Evolutionary conservation across 2,113 vertebrate genomes (phyloP).

Genomic region (Geococcyx californianus): DNA sequence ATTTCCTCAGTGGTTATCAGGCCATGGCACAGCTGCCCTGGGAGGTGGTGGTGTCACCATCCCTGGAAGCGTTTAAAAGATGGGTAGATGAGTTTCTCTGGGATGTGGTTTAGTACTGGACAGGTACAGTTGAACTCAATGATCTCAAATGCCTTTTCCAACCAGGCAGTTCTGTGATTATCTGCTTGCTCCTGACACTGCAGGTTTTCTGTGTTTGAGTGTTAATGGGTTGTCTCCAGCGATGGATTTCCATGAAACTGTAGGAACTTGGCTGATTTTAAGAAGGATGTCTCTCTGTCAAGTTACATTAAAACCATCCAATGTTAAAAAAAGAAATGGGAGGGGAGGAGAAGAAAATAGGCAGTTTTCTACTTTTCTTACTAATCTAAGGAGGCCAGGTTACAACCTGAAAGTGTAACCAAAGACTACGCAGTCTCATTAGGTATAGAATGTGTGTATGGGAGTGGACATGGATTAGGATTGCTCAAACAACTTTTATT

Average conservation of each 20-base stretch:
- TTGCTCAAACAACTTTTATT: not conserved
- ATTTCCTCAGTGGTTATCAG: too few relatives aligned
- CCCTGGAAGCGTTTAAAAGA: too few relatives aligned
- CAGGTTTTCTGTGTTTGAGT: not conserved
- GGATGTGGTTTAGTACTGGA: too few relatives aligned
- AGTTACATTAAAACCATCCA: not conserved
- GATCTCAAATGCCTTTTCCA: too few relatives aligned
- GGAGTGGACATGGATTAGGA: not conserved
- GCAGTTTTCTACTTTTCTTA: not conserved
- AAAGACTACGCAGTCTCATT: not conserved
- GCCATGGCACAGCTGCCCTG: too few relatives aligned
- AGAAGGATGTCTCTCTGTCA: not conserved
- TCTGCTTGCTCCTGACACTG: not conserved
- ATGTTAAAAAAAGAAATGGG: not conserved
- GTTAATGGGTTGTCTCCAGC: not conserved
- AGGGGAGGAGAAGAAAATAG: not conserved
- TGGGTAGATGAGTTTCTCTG: too few relatives aligned
- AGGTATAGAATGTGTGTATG: not conserved
- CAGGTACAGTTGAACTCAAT: too few relatives aligned
- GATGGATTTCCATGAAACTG: not conserved
- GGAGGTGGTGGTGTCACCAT: too few relatives aligned
- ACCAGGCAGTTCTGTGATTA: not conserved
- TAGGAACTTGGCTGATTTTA: not conserved
- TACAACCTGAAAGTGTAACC: not conserved
- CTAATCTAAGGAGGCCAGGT: not conserved